Percentiles rank a stretch among this genome's conserved stretches.
phyloP scores from a whole-genome alignment of 2,888 invertebrate genomes.

The Zele albiditarsus region DNA sequence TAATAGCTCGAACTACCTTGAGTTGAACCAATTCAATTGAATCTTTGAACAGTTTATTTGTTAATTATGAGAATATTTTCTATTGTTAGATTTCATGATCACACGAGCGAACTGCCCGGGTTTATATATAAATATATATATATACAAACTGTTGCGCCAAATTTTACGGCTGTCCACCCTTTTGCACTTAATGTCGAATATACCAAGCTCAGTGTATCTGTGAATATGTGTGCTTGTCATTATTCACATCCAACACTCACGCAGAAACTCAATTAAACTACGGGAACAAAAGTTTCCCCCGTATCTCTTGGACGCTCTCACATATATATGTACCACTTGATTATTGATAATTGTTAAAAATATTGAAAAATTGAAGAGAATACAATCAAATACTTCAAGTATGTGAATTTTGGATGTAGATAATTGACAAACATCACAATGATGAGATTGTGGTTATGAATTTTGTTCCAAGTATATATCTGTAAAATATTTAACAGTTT shows the following conservation, averaged over 20 bases:
- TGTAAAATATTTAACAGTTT: neutral
- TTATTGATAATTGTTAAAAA: too few relatives aligned
- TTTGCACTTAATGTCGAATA: constrained; percentile 21
- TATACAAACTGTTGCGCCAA: constrained; percentile 43
- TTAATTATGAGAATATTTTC: too few relatives aligned
- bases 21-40: too few relatives aligned
- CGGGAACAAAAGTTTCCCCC: neutral
- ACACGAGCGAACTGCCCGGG: neutral
- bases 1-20: too few relatives aligned
- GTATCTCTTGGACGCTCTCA: neutral
- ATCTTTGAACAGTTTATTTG: too few relatives aligned
- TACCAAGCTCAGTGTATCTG: constrained; percentile 9
- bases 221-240: neutral
- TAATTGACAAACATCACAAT: neutral
- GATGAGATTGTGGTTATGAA: neutral
- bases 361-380: too few relatives aligned
- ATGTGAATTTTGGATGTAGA: neutral
- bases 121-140: neutral
- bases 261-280: neutral
- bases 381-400: neutral
- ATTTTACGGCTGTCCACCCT: constrained; percentile 46
- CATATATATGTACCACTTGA: neutral
- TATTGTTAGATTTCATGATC: neutral
- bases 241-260: neutral
- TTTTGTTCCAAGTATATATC: neutral